A percentile compares a stretch with the other conserved stretches of the same genome.
Conservation (phyloP, 2,888 invertebrate genomes). For the Pristionchus arcanus region DNA sequence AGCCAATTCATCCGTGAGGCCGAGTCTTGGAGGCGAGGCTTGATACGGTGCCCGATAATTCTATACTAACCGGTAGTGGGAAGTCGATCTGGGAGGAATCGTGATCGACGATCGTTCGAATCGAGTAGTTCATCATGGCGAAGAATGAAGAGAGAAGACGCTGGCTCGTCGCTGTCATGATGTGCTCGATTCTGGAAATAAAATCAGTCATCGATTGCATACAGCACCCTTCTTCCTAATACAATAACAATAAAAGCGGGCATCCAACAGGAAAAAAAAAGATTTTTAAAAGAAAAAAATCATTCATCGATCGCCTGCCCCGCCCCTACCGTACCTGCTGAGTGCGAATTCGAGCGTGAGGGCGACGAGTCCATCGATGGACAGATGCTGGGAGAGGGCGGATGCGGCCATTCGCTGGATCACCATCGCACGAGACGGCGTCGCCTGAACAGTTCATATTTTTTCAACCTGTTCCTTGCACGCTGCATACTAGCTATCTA, state of each 20-base stretch:
- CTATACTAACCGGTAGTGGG: slow-evolving; percentile 84
- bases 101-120: slow-evolving; percentile 89
- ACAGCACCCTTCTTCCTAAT: neutral
- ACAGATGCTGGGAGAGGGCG: slow-evolving; percentile 90
- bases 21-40: too few species aligned
- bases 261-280: too few species aligned
- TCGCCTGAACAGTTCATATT: slow-evolving; percentile 15
- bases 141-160: slow-evolving; percentile 95
- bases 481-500: too few species aligned
- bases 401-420: slow-evolving; percentile 87
- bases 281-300: neutral
- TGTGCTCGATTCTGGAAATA: slow-evolving; percentile 87
- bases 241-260: too few species aligned
- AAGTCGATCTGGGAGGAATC: slow-evolving; percentile 96
- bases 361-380: slow-evolving; percentile 93
- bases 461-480: neutral
- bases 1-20: too few species aligned
- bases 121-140: slow-evolving; percentile 96
- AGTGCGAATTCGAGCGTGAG: slow-evolving; percentile 93
- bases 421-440: slow-evolving; percentile 82
- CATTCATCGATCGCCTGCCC: neutral
- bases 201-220: neutral
- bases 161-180: slow-evolving; percentile 99
- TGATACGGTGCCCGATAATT: neutral
- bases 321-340: slow-evolving; percentile 79